phyloP scores from a whole-genome alignment of 2,113 vertebrate species.

The Danionella cerebrum region DNA sequence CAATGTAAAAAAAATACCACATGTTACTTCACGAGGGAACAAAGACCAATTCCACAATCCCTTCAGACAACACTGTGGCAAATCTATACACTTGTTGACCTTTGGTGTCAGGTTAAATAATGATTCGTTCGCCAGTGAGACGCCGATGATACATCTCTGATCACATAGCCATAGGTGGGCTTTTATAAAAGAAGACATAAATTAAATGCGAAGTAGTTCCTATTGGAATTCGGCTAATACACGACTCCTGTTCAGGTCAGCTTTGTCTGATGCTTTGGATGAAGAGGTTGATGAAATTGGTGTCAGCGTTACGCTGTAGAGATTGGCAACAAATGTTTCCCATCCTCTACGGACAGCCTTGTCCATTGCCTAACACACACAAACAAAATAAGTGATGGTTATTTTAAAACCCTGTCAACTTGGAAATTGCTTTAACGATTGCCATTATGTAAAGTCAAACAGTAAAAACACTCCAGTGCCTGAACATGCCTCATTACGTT shows the following conservation, averaged over 20 bases:
- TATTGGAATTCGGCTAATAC: conserved; percentile 54
- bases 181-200: too few relatives aligned
- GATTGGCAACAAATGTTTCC: conserved; percentile 63
- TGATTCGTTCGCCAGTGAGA: not conserved
- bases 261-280: not conserved
- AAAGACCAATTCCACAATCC: not conserved
- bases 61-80: not conserved
- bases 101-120: conserved; percentile 3
- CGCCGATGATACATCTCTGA: too few relatives aligned
- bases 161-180: too few relatives aligned
- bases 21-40: not conserved
- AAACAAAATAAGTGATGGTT: not conserved
- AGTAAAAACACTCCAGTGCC: too few relatives aligned
- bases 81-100: conserved; percentile 1
- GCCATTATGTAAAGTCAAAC: too few relatives aligned
- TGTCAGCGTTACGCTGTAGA: conserved; percentile 64
- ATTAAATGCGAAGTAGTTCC: too few relatives aligned
- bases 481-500: not conserved
- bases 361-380: conserved; percentile 56
- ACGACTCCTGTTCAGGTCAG: conserved; percentile 4
- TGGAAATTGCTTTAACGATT: too few relatives aligned
- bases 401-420: too few relatives aligned
- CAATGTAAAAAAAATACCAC: not conserved
- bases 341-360: conserved; percentile 65
- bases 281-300: conserved; percentile 42